Conservation (phyloP, 2,113 vertebrate genomes). For the Salvator merianae region DNA sequence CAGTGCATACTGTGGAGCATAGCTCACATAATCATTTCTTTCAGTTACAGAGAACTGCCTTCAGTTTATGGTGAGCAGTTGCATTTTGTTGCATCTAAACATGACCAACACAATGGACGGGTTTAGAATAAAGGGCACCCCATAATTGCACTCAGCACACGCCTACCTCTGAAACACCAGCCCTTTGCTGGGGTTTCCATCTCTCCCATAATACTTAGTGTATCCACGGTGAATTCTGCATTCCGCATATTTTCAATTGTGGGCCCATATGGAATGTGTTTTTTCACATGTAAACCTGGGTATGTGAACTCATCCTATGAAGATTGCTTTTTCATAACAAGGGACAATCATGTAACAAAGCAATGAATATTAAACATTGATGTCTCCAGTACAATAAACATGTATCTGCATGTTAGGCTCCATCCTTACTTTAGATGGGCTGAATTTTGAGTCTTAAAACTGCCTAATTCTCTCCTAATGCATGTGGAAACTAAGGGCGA, state of each 20-base stretch:
- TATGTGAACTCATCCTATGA: not conserved
- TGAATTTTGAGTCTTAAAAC: not conserved
- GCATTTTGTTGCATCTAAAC: not conserved
- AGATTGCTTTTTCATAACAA: slow-evolving; percentile 31
- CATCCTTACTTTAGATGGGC: not conserved
- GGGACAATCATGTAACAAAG: slow-evolving; percentile 49
- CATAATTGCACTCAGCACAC: not conserved
- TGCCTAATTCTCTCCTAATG: not conserved
- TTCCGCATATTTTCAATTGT: not conserved
- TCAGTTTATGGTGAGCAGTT: not conserved
- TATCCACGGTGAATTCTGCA: slow-evolving; percentile 8
- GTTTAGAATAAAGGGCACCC: not conserved
- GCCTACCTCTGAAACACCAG: not conserved
- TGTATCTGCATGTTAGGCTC: not conserved
- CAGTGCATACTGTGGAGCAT: not conserved
- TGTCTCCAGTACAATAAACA: slow-evolving; percentile 36
- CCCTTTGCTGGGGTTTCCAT: not conserved
- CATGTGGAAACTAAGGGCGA: not conserved
- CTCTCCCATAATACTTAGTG: not conserved
- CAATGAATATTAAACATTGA: slow-evolving; percentile 43
- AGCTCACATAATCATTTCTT: not conserved
- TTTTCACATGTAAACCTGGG: not conserved
- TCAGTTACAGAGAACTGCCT: not conserved
- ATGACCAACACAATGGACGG: not conserved
- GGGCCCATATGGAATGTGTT: not conserved